phyloP scores from a whole-genome alignment of 2,113 vertebrate species.

The Suricata suricatta region DNA sequence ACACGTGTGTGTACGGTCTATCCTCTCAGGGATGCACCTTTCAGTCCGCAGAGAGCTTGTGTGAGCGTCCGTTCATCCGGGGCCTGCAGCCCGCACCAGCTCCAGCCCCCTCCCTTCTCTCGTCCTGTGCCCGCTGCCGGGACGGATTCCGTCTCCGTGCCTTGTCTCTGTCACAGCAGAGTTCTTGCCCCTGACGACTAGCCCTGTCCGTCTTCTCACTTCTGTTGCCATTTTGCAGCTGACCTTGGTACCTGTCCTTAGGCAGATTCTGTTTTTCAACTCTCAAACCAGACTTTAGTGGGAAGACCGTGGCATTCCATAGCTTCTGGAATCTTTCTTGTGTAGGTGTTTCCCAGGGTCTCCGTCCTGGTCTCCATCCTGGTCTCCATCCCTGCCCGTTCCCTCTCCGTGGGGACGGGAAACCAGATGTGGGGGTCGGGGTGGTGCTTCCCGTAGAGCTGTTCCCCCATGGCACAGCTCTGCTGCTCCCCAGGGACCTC shows the following conservation, averaged over 20 bases:
- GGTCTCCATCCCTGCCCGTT: background rate
- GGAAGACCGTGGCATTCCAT: background rate
- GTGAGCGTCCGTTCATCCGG: background rate
- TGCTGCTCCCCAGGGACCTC: background rate
- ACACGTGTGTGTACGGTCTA: rapidly evolving
- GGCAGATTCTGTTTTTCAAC: background rate
- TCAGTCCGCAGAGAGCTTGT: background rate
- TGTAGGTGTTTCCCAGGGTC: background rate
- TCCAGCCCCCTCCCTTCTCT: background rate
- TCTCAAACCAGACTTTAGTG: background rate
- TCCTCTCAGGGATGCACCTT: background rate
- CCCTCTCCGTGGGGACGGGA: background rate
- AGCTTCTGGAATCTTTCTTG: background rate
- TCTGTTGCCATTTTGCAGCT: background rate
- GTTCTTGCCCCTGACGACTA: background rate
- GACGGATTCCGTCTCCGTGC: background rate
- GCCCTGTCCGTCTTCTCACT: background rate
- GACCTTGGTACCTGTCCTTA: background rate
- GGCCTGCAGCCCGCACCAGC: background rate
- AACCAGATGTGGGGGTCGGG: background rate
- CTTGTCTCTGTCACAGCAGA: background rate
- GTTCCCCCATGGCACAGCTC: background rate
- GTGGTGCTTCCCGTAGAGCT: background rate
- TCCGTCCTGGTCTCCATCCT: background rate
- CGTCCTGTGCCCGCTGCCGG: background rate